phyloP scores from a whole-genome alignment of 1,140 invertebrate species.

The Wasmannia auropunctata region DNA sequence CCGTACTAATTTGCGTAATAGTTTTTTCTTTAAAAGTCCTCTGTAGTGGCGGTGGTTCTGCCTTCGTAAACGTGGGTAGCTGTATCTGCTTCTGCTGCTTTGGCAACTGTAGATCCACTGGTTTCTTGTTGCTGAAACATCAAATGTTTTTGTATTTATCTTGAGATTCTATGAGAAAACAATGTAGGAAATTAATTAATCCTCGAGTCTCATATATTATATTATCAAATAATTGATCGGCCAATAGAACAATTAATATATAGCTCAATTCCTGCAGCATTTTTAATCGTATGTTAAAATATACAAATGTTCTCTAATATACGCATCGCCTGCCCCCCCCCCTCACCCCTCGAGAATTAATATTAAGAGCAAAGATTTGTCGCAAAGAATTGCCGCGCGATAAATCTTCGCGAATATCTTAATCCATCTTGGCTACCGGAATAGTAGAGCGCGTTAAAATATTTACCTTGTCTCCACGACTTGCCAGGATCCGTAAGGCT shows the following conservation, averaged over 20 bases:
- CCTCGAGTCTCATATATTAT: too few species aligned
- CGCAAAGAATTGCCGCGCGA: neutral
- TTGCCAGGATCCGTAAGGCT: constrained; percentile 89
- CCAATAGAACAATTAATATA: constrained; percentile 19
- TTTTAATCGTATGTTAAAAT: neutral
- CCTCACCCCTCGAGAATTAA: neutral
- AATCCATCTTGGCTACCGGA: neutral
- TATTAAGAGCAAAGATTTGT: neutral
- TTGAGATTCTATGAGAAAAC: neutral
- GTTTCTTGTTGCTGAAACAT: constrained; percentile 80
- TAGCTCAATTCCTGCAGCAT: neutral
- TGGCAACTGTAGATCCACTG: constrained; percentile 87
- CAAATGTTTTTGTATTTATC: constrained; percentile 44
- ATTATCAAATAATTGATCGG: too few species aligned
- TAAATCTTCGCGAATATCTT: constrained; percentile 13
- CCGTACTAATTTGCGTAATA: constrained; percentile 80
- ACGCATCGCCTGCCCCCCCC: neutral
- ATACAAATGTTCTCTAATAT: neutral
- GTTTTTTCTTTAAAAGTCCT: constrained; percentile 89
- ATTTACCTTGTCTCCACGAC: constrained; percentile 86
- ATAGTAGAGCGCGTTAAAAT: constrained; percentile 42
- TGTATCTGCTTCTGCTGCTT: constrained; percentile 76
- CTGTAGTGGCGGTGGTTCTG: constrained; percentile 81
- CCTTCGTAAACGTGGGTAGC: constrained; percentile 74
- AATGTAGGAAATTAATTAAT: neutral